These are phyloP conservation scores for Muntiacus muntjak DNA, from an alignment of 2,113 vertebrate genomes.

Conservation along the genomic window DNA sequence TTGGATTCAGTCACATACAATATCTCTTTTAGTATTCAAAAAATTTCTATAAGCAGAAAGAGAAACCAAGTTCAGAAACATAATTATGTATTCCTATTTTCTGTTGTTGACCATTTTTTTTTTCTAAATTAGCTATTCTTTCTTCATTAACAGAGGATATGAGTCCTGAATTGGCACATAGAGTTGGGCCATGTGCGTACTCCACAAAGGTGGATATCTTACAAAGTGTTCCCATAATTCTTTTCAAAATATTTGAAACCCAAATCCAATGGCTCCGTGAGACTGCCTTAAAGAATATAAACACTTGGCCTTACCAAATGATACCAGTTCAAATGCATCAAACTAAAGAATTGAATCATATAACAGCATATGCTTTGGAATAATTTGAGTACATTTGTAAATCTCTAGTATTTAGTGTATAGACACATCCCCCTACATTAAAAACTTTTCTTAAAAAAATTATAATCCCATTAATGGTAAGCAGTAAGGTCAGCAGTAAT, in stretches of 20 bases:
- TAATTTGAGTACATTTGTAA: background rate
- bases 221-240: background rate
- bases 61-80: background rate
- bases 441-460: background rate
- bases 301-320: background rate
- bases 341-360: background rate
- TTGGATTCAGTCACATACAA: background rate
- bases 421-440: background rate
- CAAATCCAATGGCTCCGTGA: background rate
- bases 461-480: background rate
- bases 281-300: background rate
- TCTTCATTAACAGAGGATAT: background rate
- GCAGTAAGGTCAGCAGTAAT: background rate
- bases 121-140: background rate
- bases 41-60: background rate
- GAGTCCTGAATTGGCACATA: background rate
- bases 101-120: background rate
- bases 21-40: background rate
- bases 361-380: background rate
- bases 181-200: fast-evolving
- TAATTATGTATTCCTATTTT: background rate
- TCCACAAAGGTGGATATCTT: background rate
- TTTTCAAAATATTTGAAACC: background rate
- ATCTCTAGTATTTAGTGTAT: background rate
- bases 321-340: background rate